Percentiles rank a stretch among this genome's conserved stretches.
Conservation (phyloP, 2,888 invertebrate species). For the Masnerella sp. region DNA sequence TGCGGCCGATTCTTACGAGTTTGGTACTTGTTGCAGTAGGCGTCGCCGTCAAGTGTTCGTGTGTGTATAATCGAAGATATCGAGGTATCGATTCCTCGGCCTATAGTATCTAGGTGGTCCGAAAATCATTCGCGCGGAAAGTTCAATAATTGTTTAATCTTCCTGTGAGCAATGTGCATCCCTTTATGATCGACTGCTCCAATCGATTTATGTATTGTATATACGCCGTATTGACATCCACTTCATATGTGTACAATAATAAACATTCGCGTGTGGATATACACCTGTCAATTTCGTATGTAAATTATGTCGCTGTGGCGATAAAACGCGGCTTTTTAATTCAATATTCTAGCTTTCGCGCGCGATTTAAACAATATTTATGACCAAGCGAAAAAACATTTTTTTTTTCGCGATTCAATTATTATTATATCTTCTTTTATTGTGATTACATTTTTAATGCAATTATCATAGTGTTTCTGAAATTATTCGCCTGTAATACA, state of each 20-base stretch:
- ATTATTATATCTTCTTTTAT: no score
- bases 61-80: constrained; percentile 53
- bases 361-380: constrained; percentile 16
- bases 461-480: no score
- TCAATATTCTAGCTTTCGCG: constrained; percentile 9
- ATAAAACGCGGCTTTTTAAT: constrained; percentile 20
- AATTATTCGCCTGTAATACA: no score
- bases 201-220: constrained; percentile 53
- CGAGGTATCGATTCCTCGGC: constrained; percentile 48
- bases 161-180: constrained; percentile 61
- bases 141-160: constrained; percentile 72
- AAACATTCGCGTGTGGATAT: constrained; percentile 31
- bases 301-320: constrained; percentile 26
- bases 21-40: constrained; percentile 36
- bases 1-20: constrained; percentile 21
- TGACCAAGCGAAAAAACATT: no score
- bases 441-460: no score
- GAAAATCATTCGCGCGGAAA: constrained; percentile 68
- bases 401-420: no score
- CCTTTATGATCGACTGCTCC: constrained; percentile 58
- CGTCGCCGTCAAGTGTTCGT: constrained; percentile 19
- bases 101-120: constrained; percentile 63
- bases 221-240: constrained; percentile 48
- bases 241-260: constrained; percentile 44
- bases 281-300: constrained; percentile 39